phyloP scores from a whole-genome alignment of 2,888 invertebrate genomes.

The Coleophora deauratella region DNA sequence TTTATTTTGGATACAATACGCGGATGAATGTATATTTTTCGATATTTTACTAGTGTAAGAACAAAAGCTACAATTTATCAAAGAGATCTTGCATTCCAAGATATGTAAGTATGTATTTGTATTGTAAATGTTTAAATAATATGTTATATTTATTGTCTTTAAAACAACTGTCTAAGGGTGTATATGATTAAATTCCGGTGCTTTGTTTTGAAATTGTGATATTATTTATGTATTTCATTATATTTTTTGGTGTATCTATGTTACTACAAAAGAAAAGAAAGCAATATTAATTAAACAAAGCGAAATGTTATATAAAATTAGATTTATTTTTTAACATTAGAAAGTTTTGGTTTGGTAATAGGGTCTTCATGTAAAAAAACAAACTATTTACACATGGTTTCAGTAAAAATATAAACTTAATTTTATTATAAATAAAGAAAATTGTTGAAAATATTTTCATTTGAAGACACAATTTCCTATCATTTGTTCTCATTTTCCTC shows the following conservation, averaged over 20 bases:
- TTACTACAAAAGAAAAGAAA: no score
- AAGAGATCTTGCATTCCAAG: slow-evolving; percentile 23
- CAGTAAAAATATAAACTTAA: slow-evolving; percentile 23
- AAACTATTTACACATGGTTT: slow-evolving; percentile 22
- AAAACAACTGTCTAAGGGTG: no score
- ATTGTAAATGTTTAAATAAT: no score
- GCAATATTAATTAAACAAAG: no score
- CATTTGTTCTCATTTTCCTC: no score
- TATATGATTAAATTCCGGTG: no score
- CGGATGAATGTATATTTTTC: slow-evolving; percentile 19
- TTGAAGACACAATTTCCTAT: slow-evolving; percentile 10
- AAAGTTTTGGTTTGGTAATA: slow-evolving; percentile 36
- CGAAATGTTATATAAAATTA: slow-evolving; percentile 5
- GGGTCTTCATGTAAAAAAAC: slow-evolving; percentile 25
- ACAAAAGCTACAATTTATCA: slow-evolving; percentile 14
- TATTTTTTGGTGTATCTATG: no score
- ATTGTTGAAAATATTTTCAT: slow-evolving; percentile 22
- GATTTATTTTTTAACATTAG: slow-evolving; percentile 18
- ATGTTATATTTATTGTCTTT: no score
- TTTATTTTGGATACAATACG: not conserved
- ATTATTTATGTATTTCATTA: no score
- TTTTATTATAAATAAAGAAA: slow-evolving; percentile 30
- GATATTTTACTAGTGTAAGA: slow-evolving; percentile 19
- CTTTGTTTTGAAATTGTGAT: no score
- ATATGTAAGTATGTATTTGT: slow-evolving; percentile 11